Conservation (phyloP, 1,140 invertebrate genomes). For the Aphidius gifuensis region DNA sequence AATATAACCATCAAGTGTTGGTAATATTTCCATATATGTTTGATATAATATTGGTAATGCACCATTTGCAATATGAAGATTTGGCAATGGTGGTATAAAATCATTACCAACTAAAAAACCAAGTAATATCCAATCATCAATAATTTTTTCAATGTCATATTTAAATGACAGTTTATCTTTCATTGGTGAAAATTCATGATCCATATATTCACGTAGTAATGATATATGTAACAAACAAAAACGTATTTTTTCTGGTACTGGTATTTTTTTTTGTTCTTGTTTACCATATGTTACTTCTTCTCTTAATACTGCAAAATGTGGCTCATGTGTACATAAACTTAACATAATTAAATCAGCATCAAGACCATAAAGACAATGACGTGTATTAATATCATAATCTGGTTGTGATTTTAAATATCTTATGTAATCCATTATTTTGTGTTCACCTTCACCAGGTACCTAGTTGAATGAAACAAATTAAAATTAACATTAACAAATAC, state of each 20-base stretch:
- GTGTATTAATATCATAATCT: constrained; percentile 81
- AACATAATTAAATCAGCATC: constrained; percentile 97
- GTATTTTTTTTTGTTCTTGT: constrained; percentile 57
- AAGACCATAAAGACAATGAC: constrained; percentile 92
- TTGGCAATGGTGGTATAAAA: constrained; percentile 92
- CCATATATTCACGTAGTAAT: constrained; percentile 87
- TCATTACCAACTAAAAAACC: constrained; percentile 95
- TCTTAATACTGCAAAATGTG: constrained; percentile 86
- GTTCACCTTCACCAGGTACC: constrained; percentile 95
- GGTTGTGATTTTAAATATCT: constrained; percentile 78
- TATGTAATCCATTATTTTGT: constrained; percentile 99
- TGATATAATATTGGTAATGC: constrained; percentile 83
- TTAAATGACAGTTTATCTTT: constrained; percentile 65
- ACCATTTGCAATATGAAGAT: constrained; percentile 89
- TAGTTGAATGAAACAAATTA: constrained; percentile 44
- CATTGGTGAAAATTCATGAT: constrained; percentile 82
- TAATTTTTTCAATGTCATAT: constrained; percentile 79
- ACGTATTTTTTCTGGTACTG: constrained; percentile 81
- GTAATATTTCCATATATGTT: constrained; percentile 84
- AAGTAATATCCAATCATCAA: constrained; percentile 84
- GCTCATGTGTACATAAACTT: constrained; percentile 88
- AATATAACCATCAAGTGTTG: constrained; percentile 87
- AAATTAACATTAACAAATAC: background rate
- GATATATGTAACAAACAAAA: constrained; percentile 92
- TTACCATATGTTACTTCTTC: constrained; percentile 85